These are phyloP conservation scores for Halcyon senegalensis DNA, from an alignment of 2,113 vertebrate species.

Conservation along the genomic window DNA sequence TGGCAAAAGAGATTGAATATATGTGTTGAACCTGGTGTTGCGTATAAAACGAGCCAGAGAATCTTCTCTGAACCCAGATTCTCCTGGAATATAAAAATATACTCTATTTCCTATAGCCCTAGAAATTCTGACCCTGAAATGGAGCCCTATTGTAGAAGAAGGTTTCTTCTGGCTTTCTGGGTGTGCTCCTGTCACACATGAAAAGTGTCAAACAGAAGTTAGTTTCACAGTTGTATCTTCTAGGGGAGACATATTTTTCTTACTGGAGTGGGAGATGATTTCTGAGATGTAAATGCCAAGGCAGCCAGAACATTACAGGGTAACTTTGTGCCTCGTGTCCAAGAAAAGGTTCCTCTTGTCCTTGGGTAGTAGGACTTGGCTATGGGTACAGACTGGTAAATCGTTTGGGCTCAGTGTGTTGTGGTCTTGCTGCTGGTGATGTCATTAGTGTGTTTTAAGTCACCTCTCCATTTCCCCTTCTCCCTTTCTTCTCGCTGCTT, in stretches of 20 bases:
- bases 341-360: neutral
- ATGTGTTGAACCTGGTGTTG: neutral
- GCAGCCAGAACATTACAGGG: neutral
- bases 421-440: neutral
- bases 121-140: neutral
- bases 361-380: neutral
- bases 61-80: neutral
- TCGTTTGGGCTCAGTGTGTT: neutral
- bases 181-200: neutral
- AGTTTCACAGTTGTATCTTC: neutral
- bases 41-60: neutral
- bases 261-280: neutral
- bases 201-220: neutral
- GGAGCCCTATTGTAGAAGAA: neutral
- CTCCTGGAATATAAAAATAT: neutral
- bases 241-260: neutral
- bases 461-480: neutral
- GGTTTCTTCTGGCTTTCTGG: neutral
- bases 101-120: neutral
- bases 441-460: neutral
- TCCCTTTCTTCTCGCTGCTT: neutral
- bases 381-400: rapidly evolving
- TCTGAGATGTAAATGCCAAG: neutral
- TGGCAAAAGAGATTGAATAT: neutral
- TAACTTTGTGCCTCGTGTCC: neutral